Conservation (phyloP, 2,113 vertebrate genomes). For the Leptobrachium ailaonicum region DNA sequence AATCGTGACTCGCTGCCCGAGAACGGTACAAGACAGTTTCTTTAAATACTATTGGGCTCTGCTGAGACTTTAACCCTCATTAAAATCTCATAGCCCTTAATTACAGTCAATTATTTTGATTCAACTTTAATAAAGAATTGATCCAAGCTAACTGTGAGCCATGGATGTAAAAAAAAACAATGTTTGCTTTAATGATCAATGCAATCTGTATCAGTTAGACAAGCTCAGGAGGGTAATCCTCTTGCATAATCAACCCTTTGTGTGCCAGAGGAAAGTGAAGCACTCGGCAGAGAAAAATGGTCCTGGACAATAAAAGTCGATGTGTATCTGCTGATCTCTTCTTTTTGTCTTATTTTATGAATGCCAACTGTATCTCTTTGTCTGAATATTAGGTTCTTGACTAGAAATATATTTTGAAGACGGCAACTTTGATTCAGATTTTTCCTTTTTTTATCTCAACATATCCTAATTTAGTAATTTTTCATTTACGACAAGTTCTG, state of each 20-base stretch:
- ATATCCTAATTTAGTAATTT: too few species aligned
- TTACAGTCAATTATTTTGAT: conserved; percentile 46
- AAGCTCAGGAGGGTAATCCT: background rate
- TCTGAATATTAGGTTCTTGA: too few species aligned
- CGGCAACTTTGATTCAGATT: too few species aligned
- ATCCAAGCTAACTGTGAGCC: conserved; percentile 32
- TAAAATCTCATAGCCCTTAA: conserved; percentile 48
- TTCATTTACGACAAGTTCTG: too few species aligned
- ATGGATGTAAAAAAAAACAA: conserved; percentile 14
- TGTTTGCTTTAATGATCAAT: conserved; percentile 46
- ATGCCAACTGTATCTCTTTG: too few species aligned
- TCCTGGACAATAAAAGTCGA: too few species aligned
- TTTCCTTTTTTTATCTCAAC: too few species aligned
- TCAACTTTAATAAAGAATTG: conserved; percentile 48
- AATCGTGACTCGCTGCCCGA: conserved; percentile 6
- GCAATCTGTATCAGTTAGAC: conserved; percentile 20
- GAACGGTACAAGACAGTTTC: background rate
- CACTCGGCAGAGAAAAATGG: background rate
- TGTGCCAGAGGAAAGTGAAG: background rate
- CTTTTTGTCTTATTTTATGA: too few species aligned
- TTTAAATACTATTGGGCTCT: conserved; percentile 45
- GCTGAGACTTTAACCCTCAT: conserved; percentile 46
- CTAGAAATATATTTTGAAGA: too few species aligned
- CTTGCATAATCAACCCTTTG: background rate
- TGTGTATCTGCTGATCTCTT: too few species aligned